Evolutionary conservation across 2,113 vertebrate genomes (phyloP), one percentile per base, ranked within the genome.

Genomic region (Okapia johnstoni): DNA sequence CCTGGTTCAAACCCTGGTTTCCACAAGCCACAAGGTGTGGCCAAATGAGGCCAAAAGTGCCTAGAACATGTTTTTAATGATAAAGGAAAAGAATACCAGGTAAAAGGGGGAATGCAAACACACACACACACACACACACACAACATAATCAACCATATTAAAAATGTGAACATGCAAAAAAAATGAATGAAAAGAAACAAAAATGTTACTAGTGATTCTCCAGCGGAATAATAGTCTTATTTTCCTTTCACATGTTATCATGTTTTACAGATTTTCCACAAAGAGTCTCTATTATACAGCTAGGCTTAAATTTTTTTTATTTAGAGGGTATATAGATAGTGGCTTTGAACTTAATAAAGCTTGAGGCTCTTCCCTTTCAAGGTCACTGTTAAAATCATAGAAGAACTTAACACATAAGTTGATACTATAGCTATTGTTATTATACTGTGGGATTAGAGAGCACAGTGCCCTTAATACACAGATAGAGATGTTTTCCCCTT

Each of bases 131-230:
- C 16, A 54, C 2, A 73, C 6, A 61, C 19, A 83, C n/a, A 28
- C 23, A 46, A 93, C 46, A 77, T 90, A 88, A 63, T 46, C 55
- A 92, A 83, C 9, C 79, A 92, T 33, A 14, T 60, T 93, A 90
- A 96, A 95, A 96, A 90, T 60, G 43, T 25, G 92, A 57, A 40
- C 13, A 77, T 33, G 46, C 26, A 79, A 48, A 79, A 85, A 90
- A 87, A 96, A 87, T 54, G 40, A 89, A 92, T n/a, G n/a, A 55
- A 90, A 90, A 91, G 30, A 61, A 80, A 90, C 58, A 79, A 88
- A 96, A 97, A 79, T 70, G 46, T 93, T 81, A 91, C 9, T 48
- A 93, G 48, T 76, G 43, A 93, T 91, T 93, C 66, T 96, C 85
- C 25, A 91, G 25, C 33, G 63, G 28, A 7, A 89, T 81, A 91